Conservation (phyloP, 2,888 invertebrate genomes). For the Trichopoda pennipes region DNA sequence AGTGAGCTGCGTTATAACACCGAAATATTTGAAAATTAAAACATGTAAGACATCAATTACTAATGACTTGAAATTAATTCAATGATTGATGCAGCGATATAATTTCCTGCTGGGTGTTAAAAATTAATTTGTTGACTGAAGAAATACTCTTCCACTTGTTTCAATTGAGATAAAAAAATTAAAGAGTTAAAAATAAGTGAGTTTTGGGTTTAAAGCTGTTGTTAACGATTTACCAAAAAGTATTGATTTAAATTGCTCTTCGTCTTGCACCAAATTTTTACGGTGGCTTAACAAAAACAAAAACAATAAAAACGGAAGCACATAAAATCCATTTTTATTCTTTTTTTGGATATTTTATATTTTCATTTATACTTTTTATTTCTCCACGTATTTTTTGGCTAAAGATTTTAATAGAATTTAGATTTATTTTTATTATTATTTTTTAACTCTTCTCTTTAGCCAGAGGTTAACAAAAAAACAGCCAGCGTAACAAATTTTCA, state of each 20-base stretch:
- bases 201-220: slow-evolving; percentile 13
- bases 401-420: slow-evolving; percentile 33
- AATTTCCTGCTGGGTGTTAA: not conserved
- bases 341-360: slow-evolving; percentile 68
- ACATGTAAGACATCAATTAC: too few relatives aligned
- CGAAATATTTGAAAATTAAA: too few relatives aligned
- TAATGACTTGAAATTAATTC: too few relatives aligned
- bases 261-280: slow-evolving; percentile 45
- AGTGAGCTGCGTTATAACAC: too few relatives aligned
- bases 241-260: slow-evolving; percentile 68
- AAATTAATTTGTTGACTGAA: not conserved
- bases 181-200: slow-evolving; percentile 12
- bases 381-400: slow-evolving; percentile 34
- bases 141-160: not conserved
- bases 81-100: not conserved
- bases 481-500: slow-evolving; percentile 36
- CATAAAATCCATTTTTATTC: too few relatives aligned
- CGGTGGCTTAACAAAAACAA: slow-evolving; percentile 32
- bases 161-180: not conserved
- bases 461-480: slow-evolving; percentile 5
- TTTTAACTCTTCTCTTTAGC: slow-evolving; percentile 44
- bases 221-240: slow-evolving; percentile 17
- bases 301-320: not conserved
- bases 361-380: slow-evolving; percentile 46
- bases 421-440: slow-evolving; percentile 1